Percentiles rank a stretch among this genome's conserved stretches.
Conservation (phyloP, 2,888 invertebrate species). For the Troides aeacus region DNA sequence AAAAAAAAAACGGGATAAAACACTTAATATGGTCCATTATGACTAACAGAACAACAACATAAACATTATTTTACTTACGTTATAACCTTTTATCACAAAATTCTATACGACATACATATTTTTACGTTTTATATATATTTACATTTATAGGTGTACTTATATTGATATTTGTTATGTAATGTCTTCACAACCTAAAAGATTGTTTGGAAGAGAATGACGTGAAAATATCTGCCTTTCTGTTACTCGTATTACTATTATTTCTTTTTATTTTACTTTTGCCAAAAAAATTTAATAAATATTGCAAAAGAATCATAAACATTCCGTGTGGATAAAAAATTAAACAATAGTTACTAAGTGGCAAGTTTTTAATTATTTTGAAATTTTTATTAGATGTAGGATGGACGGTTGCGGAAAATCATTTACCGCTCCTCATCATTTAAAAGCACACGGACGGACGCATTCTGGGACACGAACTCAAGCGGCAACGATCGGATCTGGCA, state of each 20-base stretch:
- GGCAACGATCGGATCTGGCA: slow-evolving; percentile 82
- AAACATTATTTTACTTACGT: neutral
- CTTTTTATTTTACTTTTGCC: too few species aligned
- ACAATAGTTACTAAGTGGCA: neutral
- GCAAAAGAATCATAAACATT: neutral
- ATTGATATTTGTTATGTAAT: too few species aligned
- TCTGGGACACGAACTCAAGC: slow-evolving; percentile 90
- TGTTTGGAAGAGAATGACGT: too few species aligned
- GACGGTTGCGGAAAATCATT: slow-evolving; percentile 95
- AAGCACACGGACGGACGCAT: slow-evolving; percentile 92
- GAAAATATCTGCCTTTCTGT: too few species aligned
- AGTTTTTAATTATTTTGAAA: neutral
- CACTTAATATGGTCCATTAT: neutral
- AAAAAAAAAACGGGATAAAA: neutral
- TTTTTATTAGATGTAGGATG: slow-evolving; percentile 83
- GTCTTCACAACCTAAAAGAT: too few species aligned
- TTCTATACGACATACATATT: too few species aligned
- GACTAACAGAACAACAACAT: neutral
- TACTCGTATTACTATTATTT: too few species aligned
- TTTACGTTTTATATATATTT: neutral
- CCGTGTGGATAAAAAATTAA: neutral
- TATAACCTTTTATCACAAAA: neutral
- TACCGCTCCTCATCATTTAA: slow-evolving; percentile 95
- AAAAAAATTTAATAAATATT: neutral
- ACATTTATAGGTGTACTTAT: too few species aligned